Percentiles rank a stretch among this genome's conserved stretches.
Conservation (phyloP, 2,888 invertebrate species). For the Entomobrya multifasciata region DNA sequence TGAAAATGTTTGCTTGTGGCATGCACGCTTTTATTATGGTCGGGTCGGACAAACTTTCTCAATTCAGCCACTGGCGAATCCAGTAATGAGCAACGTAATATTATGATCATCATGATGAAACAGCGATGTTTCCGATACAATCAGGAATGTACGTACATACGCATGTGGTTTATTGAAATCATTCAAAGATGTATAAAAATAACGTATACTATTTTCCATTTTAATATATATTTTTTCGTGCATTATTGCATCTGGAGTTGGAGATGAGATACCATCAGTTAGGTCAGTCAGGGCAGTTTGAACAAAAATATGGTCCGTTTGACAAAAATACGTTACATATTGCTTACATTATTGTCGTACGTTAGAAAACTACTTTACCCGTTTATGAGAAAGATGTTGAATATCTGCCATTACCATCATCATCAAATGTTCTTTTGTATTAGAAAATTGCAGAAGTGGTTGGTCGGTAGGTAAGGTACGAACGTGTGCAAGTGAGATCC, state of each 20-base stretch:
- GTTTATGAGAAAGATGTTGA: slow-evolving; percentile 52
- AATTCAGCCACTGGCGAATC: too few relatives aligned
- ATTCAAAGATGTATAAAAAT: background rate
- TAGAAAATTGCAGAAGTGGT: slow-evolving; percentile 28
- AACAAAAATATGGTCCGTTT: background rate
- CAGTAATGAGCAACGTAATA: too few relatives aligned
- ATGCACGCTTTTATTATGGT: too few relatives aligned
- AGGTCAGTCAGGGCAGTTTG: background rate
- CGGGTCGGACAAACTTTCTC: too few relatives aligned
- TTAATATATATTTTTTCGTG: background rate
- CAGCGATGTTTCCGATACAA: too few relatives aligned
- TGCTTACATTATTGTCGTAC: slow-evolving; percentile 5
- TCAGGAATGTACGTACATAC: too few relatives aligned
- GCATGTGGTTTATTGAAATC: too few relatives aligned
- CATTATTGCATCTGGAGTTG: slow-evolving; percentile 5
- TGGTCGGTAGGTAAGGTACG: slow-evolving; percentile 13
- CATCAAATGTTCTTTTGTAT: background rate
- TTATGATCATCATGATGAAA: too few relatives aligned
- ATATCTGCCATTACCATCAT: slow-evolving; percentile 9
- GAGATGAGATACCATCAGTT: background rate
- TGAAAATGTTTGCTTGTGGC: too few relatives aligned
- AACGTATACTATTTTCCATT: background rate
- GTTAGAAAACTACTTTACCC: slow-evolving; percentile 33
- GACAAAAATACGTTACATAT: slow-evolving; percentile 3
- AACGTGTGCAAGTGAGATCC: background rate